Evolutionary conservation across 2,797 vertebrate species (phyloP).

Genomic region (Microchirus variegatus): DNA sequence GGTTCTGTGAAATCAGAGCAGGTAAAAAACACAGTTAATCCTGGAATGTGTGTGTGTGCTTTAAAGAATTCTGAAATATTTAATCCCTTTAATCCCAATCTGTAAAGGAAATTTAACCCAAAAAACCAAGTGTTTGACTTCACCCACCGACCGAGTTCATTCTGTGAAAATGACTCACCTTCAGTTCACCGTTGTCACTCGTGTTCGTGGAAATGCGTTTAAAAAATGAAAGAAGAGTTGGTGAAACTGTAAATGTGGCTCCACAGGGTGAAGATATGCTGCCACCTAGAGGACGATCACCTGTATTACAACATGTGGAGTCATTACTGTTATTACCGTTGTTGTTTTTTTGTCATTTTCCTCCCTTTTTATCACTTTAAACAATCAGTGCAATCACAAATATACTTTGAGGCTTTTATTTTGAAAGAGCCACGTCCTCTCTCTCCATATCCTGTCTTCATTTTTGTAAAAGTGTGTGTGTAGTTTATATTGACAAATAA

Average conservation of each 20-base stretch:
- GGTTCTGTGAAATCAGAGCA: too few species aligned
- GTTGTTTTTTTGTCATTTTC: not conserved
- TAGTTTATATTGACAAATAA: constrained; percentile 83
- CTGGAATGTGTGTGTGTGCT: too few species aligned
- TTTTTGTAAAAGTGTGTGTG: not conserved
- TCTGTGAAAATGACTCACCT: too few species aligned
- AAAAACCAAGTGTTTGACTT: too few species aligned
- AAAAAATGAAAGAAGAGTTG: not conserved
- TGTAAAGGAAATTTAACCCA: too few species aligned
- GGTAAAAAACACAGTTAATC: too few species aligned
- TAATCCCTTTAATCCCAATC: too few species aligned
- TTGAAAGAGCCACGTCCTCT: not conserved
- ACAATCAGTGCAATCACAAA: not conserved
- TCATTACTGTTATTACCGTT: not conserved
- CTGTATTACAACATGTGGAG: constrained; percentile 11
- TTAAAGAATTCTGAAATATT: too few species aligned
- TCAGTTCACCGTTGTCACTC: too few species aligned
- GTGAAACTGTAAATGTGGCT: not conserved
- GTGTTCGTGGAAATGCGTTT: too few species aligned
- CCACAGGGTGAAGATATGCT: not conserved
- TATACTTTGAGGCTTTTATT: not conserved
- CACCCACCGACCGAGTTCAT: too few species aligned
- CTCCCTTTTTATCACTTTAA: not conserved
- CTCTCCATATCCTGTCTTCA: not conserved
- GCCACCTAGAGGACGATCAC: constrained; percentile 14